A percentile compares a stretch with the other conserved stretches of the same genome.
phyloP scores from a whole-genome alignment of 2,113 vertebrate genomes.

The Spheniscus mendiculus region DNA sequence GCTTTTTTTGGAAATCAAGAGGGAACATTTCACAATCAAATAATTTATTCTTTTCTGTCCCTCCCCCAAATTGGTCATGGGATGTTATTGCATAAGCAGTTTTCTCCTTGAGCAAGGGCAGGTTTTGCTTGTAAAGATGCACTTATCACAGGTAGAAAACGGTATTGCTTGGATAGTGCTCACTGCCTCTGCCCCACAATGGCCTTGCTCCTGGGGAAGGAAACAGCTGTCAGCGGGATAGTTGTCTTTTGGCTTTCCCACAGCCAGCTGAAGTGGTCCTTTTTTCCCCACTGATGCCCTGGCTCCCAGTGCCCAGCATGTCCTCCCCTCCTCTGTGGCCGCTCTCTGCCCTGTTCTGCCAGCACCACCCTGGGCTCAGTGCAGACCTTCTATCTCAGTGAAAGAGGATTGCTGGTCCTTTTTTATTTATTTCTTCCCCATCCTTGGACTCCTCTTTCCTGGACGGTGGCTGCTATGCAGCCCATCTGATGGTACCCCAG shows the following conservation, averaged over 20 bases:
- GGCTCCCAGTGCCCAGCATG: not conserved
- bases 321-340: not conserved
- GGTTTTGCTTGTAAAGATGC: not conserved
- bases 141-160: not conserved
- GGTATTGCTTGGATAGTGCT: not conserved
- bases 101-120: conserved; percentile 40
- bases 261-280: not conserved
- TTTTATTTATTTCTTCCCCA: not conserved
- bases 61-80: not conserved
- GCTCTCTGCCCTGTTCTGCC: not conserved
- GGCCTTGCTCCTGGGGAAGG: not conserved
- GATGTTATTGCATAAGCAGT: conserved; percentile 14
- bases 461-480: not conserved
- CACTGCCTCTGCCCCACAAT: fast-evolving
- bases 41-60: conserved; percentile 16
- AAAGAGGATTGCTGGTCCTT: not conserved
- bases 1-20: conserved; percentile 1
- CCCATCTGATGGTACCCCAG: not conserved
- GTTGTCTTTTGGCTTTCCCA: not conserved
- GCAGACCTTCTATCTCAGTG: not conserved
- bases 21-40: conserved; percentile 30
- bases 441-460: not conserved
- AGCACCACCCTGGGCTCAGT: not conserved
- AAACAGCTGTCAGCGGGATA: fast-evolving
- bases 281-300: not conserved